phyloP scores from a whole-genome alignment of 1,140 invertebrate species.

The Eciton burchellii region DNA sequence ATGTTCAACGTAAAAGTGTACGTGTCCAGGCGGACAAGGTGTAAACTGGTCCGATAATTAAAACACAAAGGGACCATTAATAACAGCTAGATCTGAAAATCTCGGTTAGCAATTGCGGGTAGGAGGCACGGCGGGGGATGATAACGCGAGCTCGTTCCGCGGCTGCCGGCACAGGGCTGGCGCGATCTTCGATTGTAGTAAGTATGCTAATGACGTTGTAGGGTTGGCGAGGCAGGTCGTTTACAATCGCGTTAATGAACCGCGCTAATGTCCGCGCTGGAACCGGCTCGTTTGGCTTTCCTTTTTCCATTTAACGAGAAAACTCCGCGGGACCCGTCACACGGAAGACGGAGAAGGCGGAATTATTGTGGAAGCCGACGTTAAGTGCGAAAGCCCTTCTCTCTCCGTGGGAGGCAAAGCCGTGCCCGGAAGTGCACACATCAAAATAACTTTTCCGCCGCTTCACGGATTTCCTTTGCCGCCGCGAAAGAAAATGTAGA shows the following conservation, averaged over 20 bases:
- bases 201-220: constrained; percentile 70
- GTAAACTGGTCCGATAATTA: constrained; percentile 7
- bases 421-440: constrained; percentile 57
- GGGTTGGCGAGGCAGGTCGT: constrained; percentile 53
- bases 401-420: constrained; percentile 52
- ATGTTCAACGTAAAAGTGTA: background rate
- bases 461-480: constrained; percentile 60
- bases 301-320: constrained; percentile 68
- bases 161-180: constrained; percentile 18
- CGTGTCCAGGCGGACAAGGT: background rate
- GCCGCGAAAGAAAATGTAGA: constrained; percentile 59
- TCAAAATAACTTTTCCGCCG: constrained; percentile 61
- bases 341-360: constrained; percentile 57
- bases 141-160: constrained; percentile 34
- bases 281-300: constrained; percentile 52
- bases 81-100: constrained; percentile 4
- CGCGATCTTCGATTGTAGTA: constrained; percentile 53
- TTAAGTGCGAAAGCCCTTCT: constrained; percentile 48
- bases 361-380: constrained; percentile 58
- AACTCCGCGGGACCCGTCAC: constrained; percentile 56
- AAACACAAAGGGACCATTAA: background rate
- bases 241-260: constrained; percentile 73
- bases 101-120: constrained; percentile 3
- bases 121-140: constrained; percentile 3
- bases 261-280: constrained; percentile 65